Evolutionary conservation across 2,113 vertebrate genomes (phyloP), one percentile per base, ranked within the genome.

Genomic region (Sylvia atricapilla): DNA sequence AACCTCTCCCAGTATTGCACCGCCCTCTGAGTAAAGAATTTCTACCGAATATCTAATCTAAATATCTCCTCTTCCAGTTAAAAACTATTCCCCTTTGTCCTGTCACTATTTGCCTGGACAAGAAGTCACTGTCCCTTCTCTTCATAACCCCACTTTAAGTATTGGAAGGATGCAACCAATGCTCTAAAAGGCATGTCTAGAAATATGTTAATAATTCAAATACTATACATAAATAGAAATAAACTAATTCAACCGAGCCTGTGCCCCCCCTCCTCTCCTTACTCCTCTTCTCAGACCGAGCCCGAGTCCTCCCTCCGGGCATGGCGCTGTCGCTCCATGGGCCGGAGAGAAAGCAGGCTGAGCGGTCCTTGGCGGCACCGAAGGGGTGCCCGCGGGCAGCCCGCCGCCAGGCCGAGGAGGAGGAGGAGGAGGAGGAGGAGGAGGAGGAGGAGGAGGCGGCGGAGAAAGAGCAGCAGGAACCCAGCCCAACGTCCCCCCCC

Each of bases 1-100:
- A 59, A 20, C 8, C 44, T 11, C 8, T 16, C 0, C 15, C 37
- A 24, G 37, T 23, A 8, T 5, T 2, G 8, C 21, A 64, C 5
- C 15, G 15, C 7, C 30, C 35, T 56, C 20, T 12, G 30, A 63
- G 11, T 5, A 43, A 35, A 31, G 20, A 55, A 41, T 30, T 52
- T 43, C 25, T 56, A 31, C 30, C 3, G 0, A 49, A 43, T 31
- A 43, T 5, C 44, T 50, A 33, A 58, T 19, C 25, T 18, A 72
- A 73, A 17, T 20, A 35, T 20, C 13, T 37, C 15, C 15, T 66
- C 43, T 50, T 23, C n/a, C 37, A 37, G 37, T 44, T 31, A 27
- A 37, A 72, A 73, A 23, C 10, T 44, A 28, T 28, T 59, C 13
- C 4, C 10, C 59, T 22, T 81, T 44, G 18, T 50, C 8, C 15